These are phyloP conservation scores for Dysmachus trigonus DNA, from an alignment of 2,888 invertebrate species.

Conservation along the genomic window DNA sequence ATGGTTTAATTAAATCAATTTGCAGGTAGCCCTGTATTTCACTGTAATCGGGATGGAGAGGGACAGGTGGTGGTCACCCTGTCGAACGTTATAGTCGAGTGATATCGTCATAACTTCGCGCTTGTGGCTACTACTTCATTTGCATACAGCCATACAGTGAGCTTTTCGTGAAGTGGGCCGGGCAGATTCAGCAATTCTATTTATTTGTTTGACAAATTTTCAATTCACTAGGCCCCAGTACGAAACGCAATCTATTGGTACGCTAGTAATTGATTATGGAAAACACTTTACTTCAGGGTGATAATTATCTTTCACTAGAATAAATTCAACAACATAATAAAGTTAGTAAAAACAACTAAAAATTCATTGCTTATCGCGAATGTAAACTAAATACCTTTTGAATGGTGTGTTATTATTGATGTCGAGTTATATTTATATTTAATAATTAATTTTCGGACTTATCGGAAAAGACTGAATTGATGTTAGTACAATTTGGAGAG, in stretches of 20 bases:
- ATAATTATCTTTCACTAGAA: background rate
- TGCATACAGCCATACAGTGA: background rate
- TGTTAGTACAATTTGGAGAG: too few relatives aligned
- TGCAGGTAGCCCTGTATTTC: constrained; percentile 8
- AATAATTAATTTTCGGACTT: too few relatives aligned
- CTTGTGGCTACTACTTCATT: background rate
- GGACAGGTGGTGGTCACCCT: background rate
- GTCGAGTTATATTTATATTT: too few relatives aligned
- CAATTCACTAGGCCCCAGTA: background rate
- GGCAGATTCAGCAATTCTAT: background rate
- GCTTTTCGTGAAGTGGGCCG: background rate
- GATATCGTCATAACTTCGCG: constrained; percentile 21
- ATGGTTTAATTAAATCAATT: constrained; percentile 40
- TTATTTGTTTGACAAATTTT: constrained; percentile 22
- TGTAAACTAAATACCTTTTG: too few relatives aligned
- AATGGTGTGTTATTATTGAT: too few relatives aligned
- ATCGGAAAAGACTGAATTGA: too few relatives aligned
- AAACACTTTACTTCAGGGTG: background rate
- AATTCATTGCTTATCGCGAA: too few relatives aligned
- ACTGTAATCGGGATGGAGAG: background rate
- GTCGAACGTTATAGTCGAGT: background rate
- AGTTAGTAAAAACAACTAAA: background rate
- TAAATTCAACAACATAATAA: background rate
- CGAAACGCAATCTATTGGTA: background rate
- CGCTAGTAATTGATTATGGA: background rate